Percentiles rank a stretch among this genome's conserved stretches.
These are phyloP conservation scores for Aphidoletes aphidimyza DNA, from an alignment of 2,888 invertebrate species.

Conservation along the genomic window DNA sequence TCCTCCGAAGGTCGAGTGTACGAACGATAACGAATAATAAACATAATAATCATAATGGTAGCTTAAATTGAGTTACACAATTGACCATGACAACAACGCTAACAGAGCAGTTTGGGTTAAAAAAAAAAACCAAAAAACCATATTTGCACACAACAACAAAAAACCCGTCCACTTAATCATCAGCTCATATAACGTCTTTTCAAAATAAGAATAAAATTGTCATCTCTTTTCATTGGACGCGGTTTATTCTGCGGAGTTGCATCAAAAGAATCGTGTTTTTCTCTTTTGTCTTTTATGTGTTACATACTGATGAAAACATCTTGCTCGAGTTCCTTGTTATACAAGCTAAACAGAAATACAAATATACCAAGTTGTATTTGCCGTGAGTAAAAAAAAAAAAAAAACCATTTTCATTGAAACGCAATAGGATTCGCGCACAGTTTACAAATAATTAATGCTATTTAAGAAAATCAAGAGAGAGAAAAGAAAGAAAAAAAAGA, in stretches of 20 bases:
- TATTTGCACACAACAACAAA: constrained; percentile 21
- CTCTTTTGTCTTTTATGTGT: too few species aligned
- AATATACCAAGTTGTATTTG: too few species aligned
- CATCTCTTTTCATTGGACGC: background rate
- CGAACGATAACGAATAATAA: too few species aligned
- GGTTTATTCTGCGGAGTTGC: background rate
- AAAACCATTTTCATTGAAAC: background rate
- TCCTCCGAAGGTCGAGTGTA: constrained; percentile 11
- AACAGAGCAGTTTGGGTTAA: background rate
- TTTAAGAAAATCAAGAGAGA: too few species aligned
- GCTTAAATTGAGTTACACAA: constrained; percentile 1
- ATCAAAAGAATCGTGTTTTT: too few species aligned
- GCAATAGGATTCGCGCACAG: background rate
- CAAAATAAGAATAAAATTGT: background rate
- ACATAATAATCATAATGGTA: background rate
- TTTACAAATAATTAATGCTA: background rate
- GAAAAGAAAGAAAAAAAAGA: too few species aligned
- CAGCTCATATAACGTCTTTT: background rate
- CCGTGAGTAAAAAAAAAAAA: too few species aligned
- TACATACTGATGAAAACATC: too few species aligned
- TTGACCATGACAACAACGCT: background rate
- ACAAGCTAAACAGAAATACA: too few species aligned
- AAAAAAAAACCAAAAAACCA: too few species aligned
- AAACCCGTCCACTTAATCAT: constrained; percentile 32
- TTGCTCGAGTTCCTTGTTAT: too few species aligned